Evolutionary conservation across 2,888 invertebrate genomes (phyloP).

Genomic region (Busseola fusca): DNA sequence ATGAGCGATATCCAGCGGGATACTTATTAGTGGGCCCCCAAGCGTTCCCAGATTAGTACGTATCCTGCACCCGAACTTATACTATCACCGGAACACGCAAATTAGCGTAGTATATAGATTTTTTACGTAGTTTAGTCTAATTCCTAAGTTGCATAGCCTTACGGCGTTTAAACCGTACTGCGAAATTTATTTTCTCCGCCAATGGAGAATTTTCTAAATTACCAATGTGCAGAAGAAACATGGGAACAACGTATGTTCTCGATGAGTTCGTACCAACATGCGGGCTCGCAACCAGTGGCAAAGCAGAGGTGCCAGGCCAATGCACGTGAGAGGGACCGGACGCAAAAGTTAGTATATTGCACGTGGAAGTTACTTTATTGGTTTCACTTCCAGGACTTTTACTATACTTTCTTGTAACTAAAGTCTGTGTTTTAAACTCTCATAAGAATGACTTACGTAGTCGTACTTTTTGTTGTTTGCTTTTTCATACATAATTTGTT

Average conservation of each 20-base stretch:
- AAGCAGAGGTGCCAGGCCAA: constrained; percentile 94
- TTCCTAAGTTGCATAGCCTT: not conserved
- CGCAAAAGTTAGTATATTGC: constrained; percentile 92
- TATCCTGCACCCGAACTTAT: constrained; percentile 67
- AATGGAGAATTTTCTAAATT: constrained; percentile 79
- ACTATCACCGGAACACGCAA: constrained; percentile 20
- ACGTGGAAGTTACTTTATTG: constrained; percentile 32
- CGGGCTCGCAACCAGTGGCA: constrained; percentile 75
- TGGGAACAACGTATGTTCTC: constrained; percentile 79
- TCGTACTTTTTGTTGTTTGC: not conserved
- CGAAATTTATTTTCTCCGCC: not conserved
- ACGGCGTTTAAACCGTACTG: not conserved
- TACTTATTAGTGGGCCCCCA: constrained; percentile 80
- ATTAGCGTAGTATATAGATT: not conserved
- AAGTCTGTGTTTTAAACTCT: not conserved
- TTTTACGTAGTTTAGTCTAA: not conserved
- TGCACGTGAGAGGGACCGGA: constrained; percentile 94
- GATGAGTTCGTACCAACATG: constrained; percentile 69
- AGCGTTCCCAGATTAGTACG: constrained; percentile 79
- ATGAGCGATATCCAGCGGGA: constrained; percentile 83
- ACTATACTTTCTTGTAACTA: not conserved
- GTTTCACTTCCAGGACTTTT: constrained; percentile 33
- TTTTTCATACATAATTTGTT: not conserved
- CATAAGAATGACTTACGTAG: not conserved
- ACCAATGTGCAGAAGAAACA: constrained; percentile 75